Evolutionary conservation across 1,140 invertebrate species (phyloP).

Genomic region (Drosophila sp.): DNA sequence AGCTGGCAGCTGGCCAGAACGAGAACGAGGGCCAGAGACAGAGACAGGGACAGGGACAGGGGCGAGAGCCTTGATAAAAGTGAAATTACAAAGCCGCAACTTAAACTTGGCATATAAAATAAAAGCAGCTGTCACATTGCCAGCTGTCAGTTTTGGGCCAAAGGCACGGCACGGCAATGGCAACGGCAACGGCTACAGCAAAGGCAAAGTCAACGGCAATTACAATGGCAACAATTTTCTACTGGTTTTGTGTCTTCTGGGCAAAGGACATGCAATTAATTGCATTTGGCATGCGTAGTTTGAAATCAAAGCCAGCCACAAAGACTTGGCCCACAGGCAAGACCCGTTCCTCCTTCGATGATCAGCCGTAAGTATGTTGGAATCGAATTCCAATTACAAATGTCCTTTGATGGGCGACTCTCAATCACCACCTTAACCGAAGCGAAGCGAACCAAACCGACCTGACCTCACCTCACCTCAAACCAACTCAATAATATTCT

Average conservation of each 20-base stretch:
- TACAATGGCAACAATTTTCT: conserved; percentile 14
- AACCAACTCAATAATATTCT: conserved; percentile 35
- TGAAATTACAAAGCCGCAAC: conserved; percentile 48
- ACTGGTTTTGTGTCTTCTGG: conserved; percentile 9
- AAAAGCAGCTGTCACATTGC: conserved; percentile 54
- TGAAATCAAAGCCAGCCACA: conserved; percentile 18
- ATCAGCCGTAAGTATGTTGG: conserved; percentile 8
- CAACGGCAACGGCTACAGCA: conserved; percentile 30
- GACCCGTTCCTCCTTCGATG: neutral
- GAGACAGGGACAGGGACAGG: too few relatives aligned
- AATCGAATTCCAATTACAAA: conserved; percentile 38
- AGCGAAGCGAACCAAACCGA: neutral
- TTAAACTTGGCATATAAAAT: conserved; percentile 50
- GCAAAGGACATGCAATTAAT: conserved; percentile 59
- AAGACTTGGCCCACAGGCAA: conserved; percentile 1
- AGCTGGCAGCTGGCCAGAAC: conserved; percentile 35
- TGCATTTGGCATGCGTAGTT: conserved; percentile 33
- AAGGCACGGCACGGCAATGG: neutral
- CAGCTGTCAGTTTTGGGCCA: conserved; percentile 34
- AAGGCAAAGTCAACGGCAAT: conserved; percentile 22
- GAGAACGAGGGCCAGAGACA: conserved; percentile 6
- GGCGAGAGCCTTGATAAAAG: conserved; percentile 30
- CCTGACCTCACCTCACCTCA: neutral
- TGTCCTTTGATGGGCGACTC: conserved; percentile 15
- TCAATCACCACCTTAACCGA: neutral